A percentile compares a stretch with the other conserved stretches of the same genome.
Evolutionary conservation across 2,888 invertebrate genomes (phyloP).

Genomic region (Mayetiola destructor): DNA sequence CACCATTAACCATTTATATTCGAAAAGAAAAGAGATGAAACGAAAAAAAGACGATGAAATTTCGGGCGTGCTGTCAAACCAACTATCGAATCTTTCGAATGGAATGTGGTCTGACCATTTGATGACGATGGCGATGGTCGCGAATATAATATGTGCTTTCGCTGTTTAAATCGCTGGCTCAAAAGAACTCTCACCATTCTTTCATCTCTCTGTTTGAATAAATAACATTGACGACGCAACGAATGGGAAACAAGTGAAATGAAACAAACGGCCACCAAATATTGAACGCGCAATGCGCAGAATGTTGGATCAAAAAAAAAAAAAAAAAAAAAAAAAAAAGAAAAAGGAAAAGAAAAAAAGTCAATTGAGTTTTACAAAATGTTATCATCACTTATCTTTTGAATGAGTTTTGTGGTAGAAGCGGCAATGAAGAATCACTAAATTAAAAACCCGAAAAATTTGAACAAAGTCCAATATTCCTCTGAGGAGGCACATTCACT

Average conservation of each 20-base stretch:
- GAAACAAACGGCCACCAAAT: too few relatives aligned
- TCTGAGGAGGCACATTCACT: too few relatives aligned
- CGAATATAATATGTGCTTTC: constrained; percentile 7
- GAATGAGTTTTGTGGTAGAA: too few relatives aligned
- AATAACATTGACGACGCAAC: too few relatives aligned
- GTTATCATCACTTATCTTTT: not conserved
- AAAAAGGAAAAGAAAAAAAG: not conserved
- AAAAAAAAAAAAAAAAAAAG: not conserved
- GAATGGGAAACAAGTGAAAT: too few relatives aligned
- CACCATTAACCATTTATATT: too few relatives aligned
- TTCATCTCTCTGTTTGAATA: too few relatives aligned
- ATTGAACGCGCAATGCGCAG: not conserved
- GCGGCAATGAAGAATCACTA: too few relatives aligned
- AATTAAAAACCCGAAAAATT: too few relatives aligned
- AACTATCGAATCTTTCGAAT: not conserved
- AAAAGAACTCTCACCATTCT: not conserved
- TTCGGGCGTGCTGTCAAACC: not conserved
- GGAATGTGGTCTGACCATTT: not conserved
- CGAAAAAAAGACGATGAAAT: not conserved
- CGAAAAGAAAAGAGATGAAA: not conserved
- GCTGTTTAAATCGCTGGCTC: constrained; percentile 1
- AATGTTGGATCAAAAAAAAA: not conserved
- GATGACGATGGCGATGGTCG: not conserved
- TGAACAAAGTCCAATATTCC: too few relatives aligned
- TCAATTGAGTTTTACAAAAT: not conserved